A percentile compares a stretch with the other conserved stretches of the same genome.
Conservation (phyloP, 1,140 invertebrate genomes). For the Callitettix versicolor region DNA sequence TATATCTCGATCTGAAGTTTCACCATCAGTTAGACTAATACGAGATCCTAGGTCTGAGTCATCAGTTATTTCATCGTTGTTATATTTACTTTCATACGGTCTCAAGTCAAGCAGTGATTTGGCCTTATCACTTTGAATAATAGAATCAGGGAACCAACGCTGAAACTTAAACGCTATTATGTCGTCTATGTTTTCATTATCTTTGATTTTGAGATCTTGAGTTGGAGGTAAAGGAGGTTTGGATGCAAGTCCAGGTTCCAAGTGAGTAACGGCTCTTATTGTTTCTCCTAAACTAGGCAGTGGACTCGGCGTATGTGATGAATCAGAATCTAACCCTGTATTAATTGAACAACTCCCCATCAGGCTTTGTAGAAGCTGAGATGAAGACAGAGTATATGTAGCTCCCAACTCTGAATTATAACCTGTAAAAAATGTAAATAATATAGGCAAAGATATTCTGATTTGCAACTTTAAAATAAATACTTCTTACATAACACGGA, state of each 20-base stretch:
- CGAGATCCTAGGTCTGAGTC: not conserved
- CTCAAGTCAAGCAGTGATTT: not conserved
- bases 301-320: conserved; percentile 18
- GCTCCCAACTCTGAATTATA: conserved; percentile 6
- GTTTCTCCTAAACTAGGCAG: conserved; percentile 13
- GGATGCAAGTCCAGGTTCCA: conserved; percentile 22
- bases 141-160: conserved; percentile 28
- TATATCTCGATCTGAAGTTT: not conserved
- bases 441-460: not conserved
- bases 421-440: conserved; percentile 3
- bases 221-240: conserved; percentile 25
- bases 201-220: not conserved
- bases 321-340: conserved; percentile 18
- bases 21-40: not conserved
- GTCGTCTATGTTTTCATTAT: conserved; percentile 19
- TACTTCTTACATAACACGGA: no score
- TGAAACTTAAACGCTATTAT: conserved; percentile 28
- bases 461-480: not conserved
- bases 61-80: not conserved
- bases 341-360: conserved; percentile 20
- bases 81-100: not conserved
- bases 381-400: conserved; percentile 15
- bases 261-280: not conserved
- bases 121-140: not conserved
- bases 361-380: conserved; percentile 13